phyloP scores from a whole-genome alignment of 2,113 vertebrate species.

The Jacana jacana region DNA sequence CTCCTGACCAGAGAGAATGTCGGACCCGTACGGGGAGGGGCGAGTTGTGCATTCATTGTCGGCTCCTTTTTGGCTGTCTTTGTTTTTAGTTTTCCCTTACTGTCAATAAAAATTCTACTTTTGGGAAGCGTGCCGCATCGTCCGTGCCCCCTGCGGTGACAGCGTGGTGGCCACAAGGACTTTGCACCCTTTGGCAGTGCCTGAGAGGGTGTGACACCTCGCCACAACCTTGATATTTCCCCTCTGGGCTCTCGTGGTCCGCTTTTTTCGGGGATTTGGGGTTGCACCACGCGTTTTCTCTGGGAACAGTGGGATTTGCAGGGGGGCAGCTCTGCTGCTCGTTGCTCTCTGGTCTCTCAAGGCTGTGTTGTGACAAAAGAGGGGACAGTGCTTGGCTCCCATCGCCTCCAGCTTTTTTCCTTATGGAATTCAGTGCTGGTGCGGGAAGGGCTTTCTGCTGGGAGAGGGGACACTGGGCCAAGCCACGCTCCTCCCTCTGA shows the following conservation, averaged over 20 bases:
- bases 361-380: not conserved
- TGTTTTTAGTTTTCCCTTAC: slow-evolving; percentile 20
- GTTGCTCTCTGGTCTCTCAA: not conserved
- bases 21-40: fast-evolving
- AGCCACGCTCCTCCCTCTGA: fast-evolving
- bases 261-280: not conserved
- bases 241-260: not conserved
- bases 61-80: slow-evolving; percentile 20
- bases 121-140: not conserved
- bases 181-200: not conserved
- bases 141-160: not conserved
- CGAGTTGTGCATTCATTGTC: not conserved
- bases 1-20: not conserved
- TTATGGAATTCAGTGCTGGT: not conserved
- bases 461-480: fast-evolving
- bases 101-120: slow-evolving; percentile 60
- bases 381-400: not conserved
- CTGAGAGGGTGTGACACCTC: not conserved
- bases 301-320: not conserved
- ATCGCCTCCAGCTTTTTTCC: fast-evolving
- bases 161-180: not conserved
- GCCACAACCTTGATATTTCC: not conserved
- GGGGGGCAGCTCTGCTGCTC: not conserved
- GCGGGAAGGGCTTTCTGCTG: not conserved
- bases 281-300: fast-evolving